Conservation (phyloP, 2,113 vertebrate species). For the Plecotus auritus region DNA sequence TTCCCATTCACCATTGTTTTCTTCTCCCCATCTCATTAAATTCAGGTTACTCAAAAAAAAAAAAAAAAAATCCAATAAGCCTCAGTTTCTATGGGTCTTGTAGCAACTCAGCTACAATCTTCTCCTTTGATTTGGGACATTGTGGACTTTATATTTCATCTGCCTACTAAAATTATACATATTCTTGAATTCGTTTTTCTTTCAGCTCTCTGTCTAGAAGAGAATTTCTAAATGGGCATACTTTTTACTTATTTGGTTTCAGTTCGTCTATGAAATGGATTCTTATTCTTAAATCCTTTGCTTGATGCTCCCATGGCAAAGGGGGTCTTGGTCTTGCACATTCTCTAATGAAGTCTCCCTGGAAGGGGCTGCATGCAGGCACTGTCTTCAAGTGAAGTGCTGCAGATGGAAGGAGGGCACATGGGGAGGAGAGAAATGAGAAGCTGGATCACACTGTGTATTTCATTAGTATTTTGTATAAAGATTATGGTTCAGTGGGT, state of each 20-base stretch:
- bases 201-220: background rate
- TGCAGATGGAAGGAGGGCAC: background rate
- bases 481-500: constrained; percentile 53
- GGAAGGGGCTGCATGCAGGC: background rate
- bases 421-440: constrained; percentile 26
- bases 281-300: constrained; percentile 11
- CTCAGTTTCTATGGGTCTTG: background rate
- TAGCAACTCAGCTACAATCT: background rate
- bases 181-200: constrained; percentile 1
- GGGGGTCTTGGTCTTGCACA: background rate
- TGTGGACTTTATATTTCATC: background rate
- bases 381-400: background rate
- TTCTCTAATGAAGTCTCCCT: constrained; percentile 15
- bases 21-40: background rate
- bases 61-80: constrained; percentile 33
- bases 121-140: background rate
- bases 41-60: background rate
- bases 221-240: background rate
- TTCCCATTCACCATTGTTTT: background rate
- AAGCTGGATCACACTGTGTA: constrained; percentile 55
- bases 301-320: background rate
- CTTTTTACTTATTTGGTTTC: background rate
- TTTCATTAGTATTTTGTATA: constrained; percentile 64
- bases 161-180: background rate
- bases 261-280: background rate